Percentiles rank a stretch among this genome's conserved stretches.
These are phyloP conservation scores for Eupleurogrammus muticus DNA, from an alignment of 2,797 vertebrate genomes.

Conservation along the genomic window DNA sequence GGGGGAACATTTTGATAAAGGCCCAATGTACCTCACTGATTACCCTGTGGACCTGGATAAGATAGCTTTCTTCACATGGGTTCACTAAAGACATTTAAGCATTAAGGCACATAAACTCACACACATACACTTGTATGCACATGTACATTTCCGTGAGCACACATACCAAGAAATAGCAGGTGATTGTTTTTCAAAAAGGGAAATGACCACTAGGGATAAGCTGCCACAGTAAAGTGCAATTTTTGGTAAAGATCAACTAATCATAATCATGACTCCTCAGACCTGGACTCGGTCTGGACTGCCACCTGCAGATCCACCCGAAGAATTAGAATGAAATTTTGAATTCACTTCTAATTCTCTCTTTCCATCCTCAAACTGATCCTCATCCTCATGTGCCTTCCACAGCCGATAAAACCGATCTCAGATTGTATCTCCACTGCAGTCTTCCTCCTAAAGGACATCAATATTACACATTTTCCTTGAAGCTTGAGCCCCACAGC, in stretches of 20 bases:
- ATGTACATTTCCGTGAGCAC: constrained; percentile 49
- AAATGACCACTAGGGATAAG: constrained; percentile 37
- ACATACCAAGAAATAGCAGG: constrained; percentile 32
- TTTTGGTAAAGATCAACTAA: constrained; percentile 20
- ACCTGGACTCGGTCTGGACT: constrained; percentile 26
- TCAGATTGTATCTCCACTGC: constrained; percentile 52
- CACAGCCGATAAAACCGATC: constrained; percentile 50
- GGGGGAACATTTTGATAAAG: constrained; percentile 90
- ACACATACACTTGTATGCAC: constrained; percentile 17
- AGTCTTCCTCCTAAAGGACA: constrained; percentile 45
- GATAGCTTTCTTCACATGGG: constrained; percentile 88
- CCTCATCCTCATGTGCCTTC: constrained; percentile 78
- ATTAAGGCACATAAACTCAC: not conserved
- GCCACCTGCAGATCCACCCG: constrained; percentile 33
- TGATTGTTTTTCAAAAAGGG: constrained; percentile 37
- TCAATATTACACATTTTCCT: constrained; percentile 4
- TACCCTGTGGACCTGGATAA: constrained; percentile 92
- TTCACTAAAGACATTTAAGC: constrained; percentile 50
- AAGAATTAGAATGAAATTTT: constrained; percentile 36
- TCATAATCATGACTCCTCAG: constrained; percentile 18
- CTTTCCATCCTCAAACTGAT: constrained; percentile 44
- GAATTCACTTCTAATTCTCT: constrained; percentile 40
- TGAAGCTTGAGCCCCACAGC: not conserved
- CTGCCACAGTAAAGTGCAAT: constrained; percentile 21
- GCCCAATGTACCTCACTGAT: constrained; percentile 89